Conservation (phyloP, 2,888 invertebrate genomes). For the Hemistola chrysoprasaria region DNA sequence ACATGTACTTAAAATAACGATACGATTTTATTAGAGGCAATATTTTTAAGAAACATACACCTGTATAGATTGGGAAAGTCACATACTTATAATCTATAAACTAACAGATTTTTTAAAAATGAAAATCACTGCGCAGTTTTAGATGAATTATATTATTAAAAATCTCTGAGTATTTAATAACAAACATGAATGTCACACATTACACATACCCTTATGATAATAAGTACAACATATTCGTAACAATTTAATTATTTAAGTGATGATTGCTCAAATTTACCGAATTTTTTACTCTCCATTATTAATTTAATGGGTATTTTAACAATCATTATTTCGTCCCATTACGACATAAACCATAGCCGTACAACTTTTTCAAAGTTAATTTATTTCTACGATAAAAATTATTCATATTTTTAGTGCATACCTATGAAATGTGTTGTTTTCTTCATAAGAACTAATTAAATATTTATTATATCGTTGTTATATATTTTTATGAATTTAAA, state of each 20-base stretch:
- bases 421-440: conserved; percentile 5
- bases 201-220: conserved; percentile 58
- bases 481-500: neutral
- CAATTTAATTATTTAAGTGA: conserved; percentile 64
- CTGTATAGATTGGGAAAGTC: conserved; percentile 41
- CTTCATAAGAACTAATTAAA: conserved; percentile 6
- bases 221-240: conserved; percentile 72
- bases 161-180: conserved; percentile 20
- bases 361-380: no score
- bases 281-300: no score
- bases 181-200: conserved; percentile 2
- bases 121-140: conserved; percentile 8
- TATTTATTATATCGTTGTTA: neutral
- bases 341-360: no score
- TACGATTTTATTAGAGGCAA: conserved; percentile 65
- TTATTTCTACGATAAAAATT: no score
- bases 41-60: conserved; percentile 59
- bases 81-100: conserved; percentile 28
- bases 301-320: conserved; percentile 42
- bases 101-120: conserved; percentile 2
- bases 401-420: no score
- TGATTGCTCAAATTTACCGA: conserved; percentile 74
- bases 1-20: conserved; percentile 70
- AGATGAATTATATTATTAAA: conserved; percentile 15
- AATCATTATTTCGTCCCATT: conserved; percentile 3